phyloP scores from a whole-genome alignment of 2,113 vertebrate species.

The Cynocephalus volans region DNA sequence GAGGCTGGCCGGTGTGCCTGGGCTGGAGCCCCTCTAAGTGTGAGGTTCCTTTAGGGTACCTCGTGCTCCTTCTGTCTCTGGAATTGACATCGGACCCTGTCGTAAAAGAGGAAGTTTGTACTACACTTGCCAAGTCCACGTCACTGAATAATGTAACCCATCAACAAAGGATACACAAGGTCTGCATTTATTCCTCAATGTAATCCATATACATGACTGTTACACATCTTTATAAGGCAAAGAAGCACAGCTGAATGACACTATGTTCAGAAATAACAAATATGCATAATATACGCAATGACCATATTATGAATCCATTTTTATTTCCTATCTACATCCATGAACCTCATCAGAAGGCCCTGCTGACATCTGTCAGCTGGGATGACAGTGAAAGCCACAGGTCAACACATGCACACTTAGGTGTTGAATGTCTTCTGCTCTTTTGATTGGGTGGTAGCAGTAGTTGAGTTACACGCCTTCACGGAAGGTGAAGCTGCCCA shows the following conservation, averaged over 20 bases:
- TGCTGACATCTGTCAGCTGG: neutral
- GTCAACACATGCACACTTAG: constrained; percentile 48
- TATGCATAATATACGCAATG: constrained; percentile 2
- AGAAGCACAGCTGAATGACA: constrained; percentile 57
- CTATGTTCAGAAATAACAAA: constrained; percentile 66
- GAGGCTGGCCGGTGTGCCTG: neutral
- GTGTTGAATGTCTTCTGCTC: constrained; percentile 43
- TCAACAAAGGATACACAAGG: constrained; percentile 83
- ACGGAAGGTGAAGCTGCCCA: constrained; percentile 86
- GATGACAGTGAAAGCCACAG: neutral
- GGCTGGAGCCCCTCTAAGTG: neutral
- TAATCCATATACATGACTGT: constrained; percentile 67
- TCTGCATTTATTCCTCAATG: constrained; percentile 85
- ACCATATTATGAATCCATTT: neutral
- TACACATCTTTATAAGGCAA: constrained; percentile 71
- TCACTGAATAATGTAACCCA: constrained; percentile 73
- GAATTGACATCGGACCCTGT: neutral
- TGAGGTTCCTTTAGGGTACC: neutral
- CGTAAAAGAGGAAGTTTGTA: neutral
- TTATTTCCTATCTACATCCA: neutral
- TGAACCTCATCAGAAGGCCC: neutral
- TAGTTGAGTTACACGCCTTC: constrained; percentile 85
- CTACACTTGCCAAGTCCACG: neutral
- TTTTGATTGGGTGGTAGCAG: constrained; percentile 74
- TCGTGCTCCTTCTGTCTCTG: neutral